Base-by-base conservation (phyloP, 2,888 invertebrate species). In the Hipparchia semele region DNA sequence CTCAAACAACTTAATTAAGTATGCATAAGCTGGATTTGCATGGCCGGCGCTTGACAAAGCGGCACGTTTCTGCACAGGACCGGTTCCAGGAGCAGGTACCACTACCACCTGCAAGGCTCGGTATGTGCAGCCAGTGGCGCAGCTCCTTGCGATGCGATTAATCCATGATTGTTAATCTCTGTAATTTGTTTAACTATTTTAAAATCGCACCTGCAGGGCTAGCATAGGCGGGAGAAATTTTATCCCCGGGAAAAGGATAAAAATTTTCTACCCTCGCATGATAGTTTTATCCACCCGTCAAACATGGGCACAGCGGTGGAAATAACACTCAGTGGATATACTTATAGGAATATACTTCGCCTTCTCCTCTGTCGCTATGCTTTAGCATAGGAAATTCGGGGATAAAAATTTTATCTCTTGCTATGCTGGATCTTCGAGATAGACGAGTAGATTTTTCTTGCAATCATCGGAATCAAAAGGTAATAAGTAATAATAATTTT, bases 61-160 rank as follows among this genome's bases (percentile, higher is more conserved):
- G 76, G 79, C 78, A 77, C 78, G 81, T 78, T 79, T 82, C 81
- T 80, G 78, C 78, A 75, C 74, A 75, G 79, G 87, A 89, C 89
- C 88, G 87, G 90, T 89, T 86, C 79, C 70, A 54, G 53, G 85
- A 88, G 90, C 91, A 87, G 83, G 91, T 90, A 39, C 39, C 39
- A 39, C 3, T 88, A 87, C 86, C 91, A 92, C 92, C 92, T 91
- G 92, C 86, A 83, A 79, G 68, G 77, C 81, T 80, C 80, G 82
- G 90, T 88, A 91, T 90, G 91, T 86, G 85, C 87, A 87, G 82
- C 81, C 80, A 83, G 73, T 10, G 12, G 59, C 33, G 53, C 69
- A 72, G 68, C 73, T 76, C 72, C 68, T 74, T 65, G 49, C 64
- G 13, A 64, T 58, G 68, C 64, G 81, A 86, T 87, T 86, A 87